Conservation (phyloP, 2,797 vertebrate genomes). For the Xenentodon cancila region DNA sequence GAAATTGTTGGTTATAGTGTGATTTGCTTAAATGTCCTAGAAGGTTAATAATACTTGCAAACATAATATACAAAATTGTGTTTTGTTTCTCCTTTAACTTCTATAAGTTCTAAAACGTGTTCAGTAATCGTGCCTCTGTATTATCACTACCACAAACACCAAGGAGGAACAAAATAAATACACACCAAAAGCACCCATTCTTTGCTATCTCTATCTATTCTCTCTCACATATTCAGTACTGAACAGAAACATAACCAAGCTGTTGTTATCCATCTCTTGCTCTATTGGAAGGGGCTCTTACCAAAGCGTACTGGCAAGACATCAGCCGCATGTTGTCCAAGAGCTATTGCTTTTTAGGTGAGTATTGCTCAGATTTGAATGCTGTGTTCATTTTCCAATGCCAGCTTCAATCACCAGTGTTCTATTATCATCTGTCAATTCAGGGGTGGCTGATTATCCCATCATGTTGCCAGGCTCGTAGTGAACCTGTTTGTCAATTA, state of each 20-base stretch:
- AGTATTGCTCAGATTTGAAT: conserved; percentile 67
- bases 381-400: conserved; percentile 50
- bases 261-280: conserved; percentile 66
- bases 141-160: background rate
- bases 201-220: conserved; percentile 34
- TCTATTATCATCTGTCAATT: conserved; percentile 58
- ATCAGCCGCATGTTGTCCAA: conserved; percentile 69
- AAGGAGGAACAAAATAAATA: conserved; percentile 17
- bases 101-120: conserved; percentile 5
- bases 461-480: conserved; percentile 36
- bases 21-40: too few species aligned
- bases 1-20: too few species aligned
- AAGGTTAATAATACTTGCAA: too few species aligned
- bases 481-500: background rate
- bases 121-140: conserved; percentile 29
- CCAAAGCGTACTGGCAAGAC: conserved; percentile 63
- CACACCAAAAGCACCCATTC: conserved; percentile 48
- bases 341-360: conserved; percentile 69
- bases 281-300: conserved; percentile 62
- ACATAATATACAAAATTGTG: too few species aligned
- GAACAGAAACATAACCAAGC: conserved; percentile 57
- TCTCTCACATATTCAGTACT: conserved; percentile 37
- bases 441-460: conserved; percentile 53
- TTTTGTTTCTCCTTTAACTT: conserved; percentile 8
- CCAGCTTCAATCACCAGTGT: conserved; percentile 55